Percentiles rank a stretch among this genome's conserved stretches.
phyloP scores from a whole-genome alignment of 35 echinoderm and acorn worm species.

The Chiridota heheva region DNA sequence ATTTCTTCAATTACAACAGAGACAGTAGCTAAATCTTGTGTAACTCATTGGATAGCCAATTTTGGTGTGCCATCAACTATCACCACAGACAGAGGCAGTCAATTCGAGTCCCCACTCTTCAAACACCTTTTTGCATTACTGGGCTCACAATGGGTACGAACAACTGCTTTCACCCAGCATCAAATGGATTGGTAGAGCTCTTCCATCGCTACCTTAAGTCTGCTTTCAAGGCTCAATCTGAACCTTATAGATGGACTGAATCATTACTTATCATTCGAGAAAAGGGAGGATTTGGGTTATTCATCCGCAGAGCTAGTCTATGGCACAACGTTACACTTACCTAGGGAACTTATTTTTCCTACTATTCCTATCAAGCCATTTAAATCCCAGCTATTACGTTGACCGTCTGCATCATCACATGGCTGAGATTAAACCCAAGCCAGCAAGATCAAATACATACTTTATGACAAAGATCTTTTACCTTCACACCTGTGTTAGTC shows the following conservation, averaged over 20 bases:
- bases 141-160: conserved; percentile 1
- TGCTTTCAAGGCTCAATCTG: conserved; percentile 24
- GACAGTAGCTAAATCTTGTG: conserved; percentile 3
- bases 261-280: conserved; percentile 11
- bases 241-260: conserved; percentile 41
- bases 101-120: conserved; percentile 16
- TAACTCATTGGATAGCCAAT: background rate
- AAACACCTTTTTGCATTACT: background rate
- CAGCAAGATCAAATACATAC: background rate
- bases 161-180: conserved; percentile 36
- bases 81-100: conserved; percentile 20
- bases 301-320: conserved; percentile 40
- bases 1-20: conserved; percentile 17
- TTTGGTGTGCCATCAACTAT: conserved; percentile 13
- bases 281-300: conserved; percentile 27
- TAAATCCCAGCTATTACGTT: background rate
- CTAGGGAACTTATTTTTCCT: conserved; percentile 37
- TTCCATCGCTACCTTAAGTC: conserved; percentile 51
- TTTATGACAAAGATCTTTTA: background rate
- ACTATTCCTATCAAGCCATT: no score
- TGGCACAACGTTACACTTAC: conserved; percentile 50
- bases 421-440: background rate
- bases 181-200: conserved; percentile 48
- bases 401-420: background rate
- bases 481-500: conserved; percentile 1